phyloP scores from a whole-genome alignment of 2,888 invertebrate genomes.

The Drosophila diplacantha region DNA sequence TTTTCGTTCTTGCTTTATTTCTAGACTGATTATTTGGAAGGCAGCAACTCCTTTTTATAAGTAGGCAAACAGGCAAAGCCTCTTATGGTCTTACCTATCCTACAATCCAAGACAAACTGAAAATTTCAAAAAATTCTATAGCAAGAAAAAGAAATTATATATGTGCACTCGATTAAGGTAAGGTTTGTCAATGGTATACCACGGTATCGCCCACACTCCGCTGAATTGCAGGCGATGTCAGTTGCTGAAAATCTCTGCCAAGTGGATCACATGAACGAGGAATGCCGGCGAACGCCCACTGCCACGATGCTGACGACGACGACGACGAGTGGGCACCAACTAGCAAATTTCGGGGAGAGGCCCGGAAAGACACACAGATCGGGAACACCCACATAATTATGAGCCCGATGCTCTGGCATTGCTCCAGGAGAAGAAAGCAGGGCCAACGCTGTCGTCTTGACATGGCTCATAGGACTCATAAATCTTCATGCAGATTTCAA shows the following conservation, averaged over 20 bases:
- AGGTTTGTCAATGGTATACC: conserved; percentile 7
- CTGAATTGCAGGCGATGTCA: conserved; percentile 30
- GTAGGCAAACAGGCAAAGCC: too few relatives aligned
- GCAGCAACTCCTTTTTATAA: too few relatives aligned
- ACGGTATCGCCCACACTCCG: conserved; percentile 48
- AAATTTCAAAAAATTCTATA: not conserved
- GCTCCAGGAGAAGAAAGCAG: conserved; percentile 20
- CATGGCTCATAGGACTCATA: conserved; percentile 1
- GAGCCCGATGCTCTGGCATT: conserved; percentile 5
- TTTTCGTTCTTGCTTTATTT: too few relatives aligned
- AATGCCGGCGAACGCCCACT: conserved; percentile 39
- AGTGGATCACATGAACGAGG: conserved; percentile 59
- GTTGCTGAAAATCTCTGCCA: conserved; percentile 46
- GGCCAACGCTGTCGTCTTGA: not conserved
- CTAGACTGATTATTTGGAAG: too few relatives aligned
- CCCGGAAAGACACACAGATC: conserved; percentile 22
- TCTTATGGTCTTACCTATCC: too few relatives aligned
- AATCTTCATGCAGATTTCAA: conserved; percentile 10
- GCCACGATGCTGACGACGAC: conserved; percentile 21
- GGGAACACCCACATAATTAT: conserved; percentile 36
- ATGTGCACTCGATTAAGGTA: not conserved
- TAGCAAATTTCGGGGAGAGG: conserved; percentile 5
- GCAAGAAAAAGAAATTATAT: not conserved
- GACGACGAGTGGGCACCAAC: conserved; percentile 28
- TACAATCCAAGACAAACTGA: not conserved